Conservation (phyloP, 2,113 vertebrate genomes). For the Bubo blakistoni region DNA sequence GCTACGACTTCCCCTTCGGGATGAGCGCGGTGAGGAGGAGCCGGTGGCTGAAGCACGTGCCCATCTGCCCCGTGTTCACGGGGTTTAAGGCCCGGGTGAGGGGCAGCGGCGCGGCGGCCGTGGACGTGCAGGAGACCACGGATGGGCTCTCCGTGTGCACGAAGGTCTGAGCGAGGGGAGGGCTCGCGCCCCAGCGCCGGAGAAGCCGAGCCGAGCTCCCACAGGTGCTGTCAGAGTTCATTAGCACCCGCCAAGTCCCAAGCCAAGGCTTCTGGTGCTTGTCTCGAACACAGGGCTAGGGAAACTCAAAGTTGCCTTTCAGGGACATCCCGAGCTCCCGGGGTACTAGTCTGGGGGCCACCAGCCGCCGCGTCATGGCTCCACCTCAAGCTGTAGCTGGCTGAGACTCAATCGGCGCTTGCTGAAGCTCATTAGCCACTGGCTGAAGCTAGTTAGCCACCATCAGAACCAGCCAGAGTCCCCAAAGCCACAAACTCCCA, state of each 20-base stretch:
- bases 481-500: background rate
- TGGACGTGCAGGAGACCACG: background rate
- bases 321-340: background rate
- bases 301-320: background rate
- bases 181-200: background rate
- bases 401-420: accelerated
- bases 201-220: background rate
- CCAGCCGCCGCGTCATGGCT: background rate
- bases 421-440: background rate
- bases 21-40: constrained; percentile 78
- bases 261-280: background rate
- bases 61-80: constrained; percentile 87
- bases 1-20: constrained; percentile 89
- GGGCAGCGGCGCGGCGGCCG: background rate
- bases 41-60: constrained; percentile 77
- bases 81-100: constrained; percentile 71
- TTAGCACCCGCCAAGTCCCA: background rate
- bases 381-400: background rate
- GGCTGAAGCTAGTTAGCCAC: background rate
- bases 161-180: constrained; percentile 70
- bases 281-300: background rate
- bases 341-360: background rate
- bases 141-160: constrained; percentile 62
- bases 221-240: background rate
- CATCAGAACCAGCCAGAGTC: background rate